Evolutionary conservation across 2,797 vertebrate species (phyloP), one percentile per base, ranked within the genome.

Genomic region (Alfaro cultratus): DNA sequence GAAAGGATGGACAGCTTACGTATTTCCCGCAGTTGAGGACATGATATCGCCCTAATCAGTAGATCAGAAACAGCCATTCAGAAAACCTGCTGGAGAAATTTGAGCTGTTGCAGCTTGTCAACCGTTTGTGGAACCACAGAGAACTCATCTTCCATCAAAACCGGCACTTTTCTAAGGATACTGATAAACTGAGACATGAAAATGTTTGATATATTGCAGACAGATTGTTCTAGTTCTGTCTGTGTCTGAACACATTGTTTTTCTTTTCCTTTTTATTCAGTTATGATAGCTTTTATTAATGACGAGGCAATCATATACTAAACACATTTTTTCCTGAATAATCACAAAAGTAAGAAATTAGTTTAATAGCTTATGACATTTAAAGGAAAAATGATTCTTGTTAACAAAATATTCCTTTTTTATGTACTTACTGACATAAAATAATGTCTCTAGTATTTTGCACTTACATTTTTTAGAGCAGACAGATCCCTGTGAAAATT

Each of bases 291-390:
- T 5, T 51, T 36, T 57, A 34, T 26, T 77, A 85, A 76, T 85
- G 77, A 77, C 76, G 74, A 80, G 80, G 82, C 85, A 86, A 90
- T 93, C 88, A 89, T 89, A 88, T 89, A 31, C 12, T 31, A 31
- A 34, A 62, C 11, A 62, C 15, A 34, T 16, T 12, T 34, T 31
- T 62, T 7, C 31, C 57, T 62, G 29, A 31, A 34, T 62, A 62
- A 34, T 34, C 16, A 1, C 13, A 34, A 62, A 62, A 62, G 67
- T 26, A 49, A 53, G 46, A 55, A 47, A 73, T 90, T 55, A 26
- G 53, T 55, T n/a, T 86, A 92, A 91, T 90, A 71, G 36, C 79
- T 81, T 57, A 57, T 81, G 78, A 86, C 55, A 80, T 80, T 73
- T 78, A 88, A 74, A 15, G 51, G 74, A 70, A 34, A 84, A 82